Conservation (phyloP, 1,140 invertebrate genomes). For the Drosophila punjabiensis region DNA sequence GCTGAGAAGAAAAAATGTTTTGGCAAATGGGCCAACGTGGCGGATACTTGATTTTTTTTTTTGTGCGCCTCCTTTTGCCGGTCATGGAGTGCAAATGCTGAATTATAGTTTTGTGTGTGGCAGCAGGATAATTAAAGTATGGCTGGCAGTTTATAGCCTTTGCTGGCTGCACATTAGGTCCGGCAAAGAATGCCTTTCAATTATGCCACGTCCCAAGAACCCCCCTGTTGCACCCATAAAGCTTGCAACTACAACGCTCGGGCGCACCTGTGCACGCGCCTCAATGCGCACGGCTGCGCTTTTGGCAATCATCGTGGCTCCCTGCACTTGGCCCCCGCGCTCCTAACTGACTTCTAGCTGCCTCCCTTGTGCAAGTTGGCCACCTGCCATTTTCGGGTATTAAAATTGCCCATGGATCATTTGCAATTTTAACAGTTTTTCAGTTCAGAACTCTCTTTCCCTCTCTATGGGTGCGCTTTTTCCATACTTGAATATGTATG, state of each 20-base stretch:
- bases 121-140: constrained; percentile 44
- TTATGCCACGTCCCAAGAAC: constrained; percentile 39
- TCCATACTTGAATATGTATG: constrained; percentile 63
- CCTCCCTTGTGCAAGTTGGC: constrained; percentile 16
- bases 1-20: constrained; percentile 42
- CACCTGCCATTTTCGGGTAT: constrained; percentile 59
- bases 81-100: constrained; percentile 57
- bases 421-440: constrained; percentile 62
- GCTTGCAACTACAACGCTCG: constrained; percentile 54
- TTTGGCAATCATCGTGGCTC: constrained; percentile 43
- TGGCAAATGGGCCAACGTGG: constrained; percentile 60
- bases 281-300: constrained; percentile 80
- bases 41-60: constrained; percentile 31
- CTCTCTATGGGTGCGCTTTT: constrained; percentile 19
- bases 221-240: neutral
- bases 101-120: constrained; percentile 54
- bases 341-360: constrained; percentile 13
- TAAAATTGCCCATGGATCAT: constrained; percentile 68
- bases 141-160: constrained; percentile 28
- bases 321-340: neutral
- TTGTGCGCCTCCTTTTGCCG: neutral
- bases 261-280: constrained; percentile 73
- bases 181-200: constrained; percentile 70
- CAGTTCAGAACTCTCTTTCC: constrained; percentile 9
- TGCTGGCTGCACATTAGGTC: constrained; percentile 48